Evolutionary conservation across 2,797 vertebrate genomes (phyloP).

Genomic region (Lerista edwardsae): DNA sequence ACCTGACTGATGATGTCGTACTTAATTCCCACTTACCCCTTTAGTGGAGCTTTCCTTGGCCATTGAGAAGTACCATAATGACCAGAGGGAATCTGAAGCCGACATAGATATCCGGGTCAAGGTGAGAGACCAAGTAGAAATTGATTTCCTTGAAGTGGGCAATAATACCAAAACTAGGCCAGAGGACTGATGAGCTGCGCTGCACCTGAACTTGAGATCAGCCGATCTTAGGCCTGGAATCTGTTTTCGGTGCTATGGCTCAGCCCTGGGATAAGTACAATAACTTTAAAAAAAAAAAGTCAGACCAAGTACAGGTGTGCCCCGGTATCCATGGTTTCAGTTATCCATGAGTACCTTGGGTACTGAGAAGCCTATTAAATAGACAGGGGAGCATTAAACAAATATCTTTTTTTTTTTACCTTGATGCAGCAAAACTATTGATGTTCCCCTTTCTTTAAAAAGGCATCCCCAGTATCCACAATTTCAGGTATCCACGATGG

Average conservation of each 20-base stretch:
- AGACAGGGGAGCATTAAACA: too few relatives aligned
- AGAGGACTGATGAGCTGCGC: background rate
- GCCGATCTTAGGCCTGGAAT: background rate
- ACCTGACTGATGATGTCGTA: background rate
- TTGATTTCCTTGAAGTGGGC: too few relatives aligned
- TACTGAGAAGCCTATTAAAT: too few relatives aligned
- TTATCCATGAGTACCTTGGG: too few relatives aligned
- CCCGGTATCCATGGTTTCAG: too few relatives aligned
- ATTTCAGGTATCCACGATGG: too few relatives aligned
- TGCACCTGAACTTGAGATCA: background rate
- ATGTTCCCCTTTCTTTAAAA: too few relatives aligned
- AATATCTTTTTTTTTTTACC: too few relatives aligned
- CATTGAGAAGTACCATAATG: conserved; percentile 13
- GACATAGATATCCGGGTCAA: background rate
- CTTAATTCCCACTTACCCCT: background rate
- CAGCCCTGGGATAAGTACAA: background rate
- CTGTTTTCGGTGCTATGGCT: background rate
- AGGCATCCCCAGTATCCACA: too few relatives aligned
- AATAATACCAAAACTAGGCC: background rate
- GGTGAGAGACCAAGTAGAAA: conserved; percentile 10
- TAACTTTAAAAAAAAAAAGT: background rate
- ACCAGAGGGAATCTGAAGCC: conserved; percentile 4
- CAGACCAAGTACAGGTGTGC: background rate
- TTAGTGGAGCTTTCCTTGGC: conserved; percentile 41
- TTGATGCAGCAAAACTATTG: too few relatives aligned